A percentile compares a stretch with the other conserved stretches of the same genome.
Conservation (phyloP, 2,797 vertebrate species). For the Botia kubotai region DNA sequence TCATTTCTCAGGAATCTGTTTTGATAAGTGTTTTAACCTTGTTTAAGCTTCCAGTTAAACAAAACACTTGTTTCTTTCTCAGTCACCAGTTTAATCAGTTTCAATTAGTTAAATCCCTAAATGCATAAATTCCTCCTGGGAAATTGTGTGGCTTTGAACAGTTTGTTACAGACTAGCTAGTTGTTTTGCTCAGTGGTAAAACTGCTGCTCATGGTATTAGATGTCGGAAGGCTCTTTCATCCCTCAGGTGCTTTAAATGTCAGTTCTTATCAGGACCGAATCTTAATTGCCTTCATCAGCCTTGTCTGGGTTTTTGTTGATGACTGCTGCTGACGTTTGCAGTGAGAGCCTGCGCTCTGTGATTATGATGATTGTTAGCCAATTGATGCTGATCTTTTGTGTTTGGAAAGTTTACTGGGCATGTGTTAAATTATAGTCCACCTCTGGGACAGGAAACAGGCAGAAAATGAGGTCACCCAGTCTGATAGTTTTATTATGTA, state of each 20-base stretch:
- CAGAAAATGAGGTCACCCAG: conserved; percentile 9
- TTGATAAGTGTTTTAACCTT: no score
- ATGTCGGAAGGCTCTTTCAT: conserved; percentile 4
- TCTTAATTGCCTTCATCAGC: conserved; percentile 53
- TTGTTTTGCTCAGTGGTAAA: conserved; percentile 14
- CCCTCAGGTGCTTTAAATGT: conserved; percentile 50
- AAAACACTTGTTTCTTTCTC: background rate
- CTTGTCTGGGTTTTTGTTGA: conserved; percentile 25
- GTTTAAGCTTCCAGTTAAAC: background rate
- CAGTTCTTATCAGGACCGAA: conserved; percentile 44
- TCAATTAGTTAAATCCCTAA: background rate
- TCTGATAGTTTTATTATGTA: background rate
- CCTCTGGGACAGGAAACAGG: background rate
- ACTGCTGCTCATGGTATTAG: conserved; percentile 12
- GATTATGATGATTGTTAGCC: background rate
- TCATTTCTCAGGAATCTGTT: background rate
- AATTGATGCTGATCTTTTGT: conserved; percentile 30
- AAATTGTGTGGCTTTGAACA: background rate
- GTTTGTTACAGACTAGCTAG: conserved; percentile 11
- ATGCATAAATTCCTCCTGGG: background rate
- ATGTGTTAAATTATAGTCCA: background rate
- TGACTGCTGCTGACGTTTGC: conserved; percentile 32
- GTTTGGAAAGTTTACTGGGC: background rate
- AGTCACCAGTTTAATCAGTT: background rate
- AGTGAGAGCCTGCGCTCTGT: background rate